Conservation (phyloP, 2,797 vertebrate species). For the Clarias pachynema region DNA sequence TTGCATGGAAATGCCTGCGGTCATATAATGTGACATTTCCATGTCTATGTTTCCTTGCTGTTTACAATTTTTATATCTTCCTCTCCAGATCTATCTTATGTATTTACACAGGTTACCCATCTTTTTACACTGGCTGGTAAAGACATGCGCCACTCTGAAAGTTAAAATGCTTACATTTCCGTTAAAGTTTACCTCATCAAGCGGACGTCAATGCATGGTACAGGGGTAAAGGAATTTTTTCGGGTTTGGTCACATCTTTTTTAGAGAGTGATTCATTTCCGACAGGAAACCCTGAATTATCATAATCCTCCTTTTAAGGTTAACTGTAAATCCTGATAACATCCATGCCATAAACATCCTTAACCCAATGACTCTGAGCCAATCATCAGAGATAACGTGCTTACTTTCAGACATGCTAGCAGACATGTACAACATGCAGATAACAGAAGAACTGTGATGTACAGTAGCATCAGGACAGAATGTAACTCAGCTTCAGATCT, state of each 20-base stretch:
- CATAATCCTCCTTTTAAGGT: slow-evolving; percentile 52
- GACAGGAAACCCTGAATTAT: slow-evolving; percentile 42
- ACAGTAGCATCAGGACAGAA: background rate
- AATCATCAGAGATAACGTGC: slow-evolving; percentile 63
- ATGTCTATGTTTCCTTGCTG: background rate
- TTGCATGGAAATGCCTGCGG: background rate
- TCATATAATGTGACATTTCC: background rate
- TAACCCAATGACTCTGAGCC: slow-evolving; percentile 52
- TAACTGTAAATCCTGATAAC: slow-evolving; percentile 58
- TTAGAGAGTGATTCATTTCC: slow-evolving; percentile 41
- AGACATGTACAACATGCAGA: slow-evolving; percentile 15
- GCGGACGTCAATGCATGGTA: background rate
- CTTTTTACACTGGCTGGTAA: slow-evolving; percentile 11
- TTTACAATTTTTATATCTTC: background rate
- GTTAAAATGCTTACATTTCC: background rate
- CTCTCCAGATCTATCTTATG: background rate
- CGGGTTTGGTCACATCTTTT: slow-evolving; percentile 30
- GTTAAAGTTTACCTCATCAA: background rate
- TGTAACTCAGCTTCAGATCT: background rate
- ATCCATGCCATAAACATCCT: slow-evolving; percentile 59
- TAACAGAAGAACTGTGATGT: background rate
- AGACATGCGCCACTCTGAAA: slow-evolving; percentile 1
- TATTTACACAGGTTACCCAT: slow-evolving; percentile 6
- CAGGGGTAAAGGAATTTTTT: background rate
- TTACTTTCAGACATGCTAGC: slow-evolving; percentile 52